These are phyloP conservation scores for Bursaphelenchus mucronatus DNA, from an alignment of 1,140 invertebrate species.

Conservation along the genomic window DNA sequence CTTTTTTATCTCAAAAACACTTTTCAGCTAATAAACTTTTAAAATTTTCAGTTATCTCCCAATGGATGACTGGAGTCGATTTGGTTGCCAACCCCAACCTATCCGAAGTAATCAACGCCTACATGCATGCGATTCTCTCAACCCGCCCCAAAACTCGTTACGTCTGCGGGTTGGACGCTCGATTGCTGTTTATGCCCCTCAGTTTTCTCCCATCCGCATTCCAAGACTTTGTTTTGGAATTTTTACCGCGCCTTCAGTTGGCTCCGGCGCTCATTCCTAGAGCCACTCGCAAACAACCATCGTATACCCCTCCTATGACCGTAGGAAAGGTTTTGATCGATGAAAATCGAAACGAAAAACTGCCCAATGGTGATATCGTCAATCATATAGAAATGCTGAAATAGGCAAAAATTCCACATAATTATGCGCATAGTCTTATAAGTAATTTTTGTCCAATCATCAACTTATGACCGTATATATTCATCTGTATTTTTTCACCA, in stretches of 20 bases:
- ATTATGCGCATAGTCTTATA: too few relatives aligned
- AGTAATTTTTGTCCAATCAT: too few relatives aligned
- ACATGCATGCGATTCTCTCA: constrained; percentile 56
- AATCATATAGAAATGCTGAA: too few relatives aligned
- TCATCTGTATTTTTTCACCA: too few relatives aligned
- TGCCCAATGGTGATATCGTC: too few relatives aligned
- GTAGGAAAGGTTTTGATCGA: too few relatives aligned
- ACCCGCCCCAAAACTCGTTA: constrained; percentile 51
- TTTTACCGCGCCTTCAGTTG: constrained; percentile 6
- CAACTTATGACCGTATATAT: too few relatives aligned
- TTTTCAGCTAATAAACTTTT: neutral
- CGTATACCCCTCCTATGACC: too few relatives aligned
- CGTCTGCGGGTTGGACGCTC: constrained; percentile 54
- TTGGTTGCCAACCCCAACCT: constrained; percentile 35
- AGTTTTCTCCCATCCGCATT: constrained; percentile 31
- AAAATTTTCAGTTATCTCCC: constrained; percentile 36
- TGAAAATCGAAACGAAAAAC: too few relatives aligned
- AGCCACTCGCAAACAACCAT: neutral
- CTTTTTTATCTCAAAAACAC: neutral
- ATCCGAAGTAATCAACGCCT: constrained; percentile 54
- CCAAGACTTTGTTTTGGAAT: constrained; percentile 15
- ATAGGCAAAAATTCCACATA: too few relatives aligned
- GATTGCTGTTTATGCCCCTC: constrained; percentile 51
- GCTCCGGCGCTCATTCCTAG: constrained; percentile 7
- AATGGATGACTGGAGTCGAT: constrained; percentile 32